Conservation (phyloP, 2,113 vertebrate species). For the Madoqua kirkii region DNA sequence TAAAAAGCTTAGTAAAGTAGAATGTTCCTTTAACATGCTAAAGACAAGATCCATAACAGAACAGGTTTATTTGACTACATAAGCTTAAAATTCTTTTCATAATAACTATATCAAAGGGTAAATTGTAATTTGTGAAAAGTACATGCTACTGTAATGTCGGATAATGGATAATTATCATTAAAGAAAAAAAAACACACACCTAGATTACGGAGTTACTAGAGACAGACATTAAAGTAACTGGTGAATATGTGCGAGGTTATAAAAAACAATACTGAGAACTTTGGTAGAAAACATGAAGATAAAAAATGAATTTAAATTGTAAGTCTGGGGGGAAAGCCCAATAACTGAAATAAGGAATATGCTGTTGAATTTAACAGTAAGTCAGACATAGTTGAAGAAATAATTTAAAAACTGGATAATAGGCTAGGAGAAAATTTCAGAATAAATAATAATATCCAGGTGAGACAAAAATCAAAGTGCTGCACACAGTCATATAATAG, state of each 20-base stretch:
- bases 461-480: not conserved
- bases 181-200: not conserved
- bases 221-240: not conserved
- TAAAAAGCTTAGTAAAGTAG: not conserved
- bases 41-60: not conserved
- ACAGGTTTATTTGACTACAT: not conserved
- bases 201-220: not conserved
- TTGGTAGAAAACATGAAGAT: not conserved
- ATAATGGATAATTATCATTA: not conserved
- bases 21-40: not conserved
- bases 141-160: not conserved
- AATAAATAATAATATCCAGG: not conserved
- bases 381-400: not conserved
- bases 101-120: not conserved
- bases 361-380: not conserved
- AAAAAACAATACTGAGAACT: not conserved
- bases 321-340: not conserved
- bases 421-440: not conserved
- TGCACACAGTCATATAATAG: not conserved
- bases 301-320: not conserved
- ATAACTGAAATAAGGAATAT: not conserved
- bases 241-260: not conserved
- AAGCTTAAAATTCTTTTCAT: not conserved
- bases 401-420: not conserved
- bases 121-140: constrained; percentile 1